Evolutionary conservation across 2,888 invertebrate genomes (phyloP).

Genomic region (Agriotes lineatus): DNA sequence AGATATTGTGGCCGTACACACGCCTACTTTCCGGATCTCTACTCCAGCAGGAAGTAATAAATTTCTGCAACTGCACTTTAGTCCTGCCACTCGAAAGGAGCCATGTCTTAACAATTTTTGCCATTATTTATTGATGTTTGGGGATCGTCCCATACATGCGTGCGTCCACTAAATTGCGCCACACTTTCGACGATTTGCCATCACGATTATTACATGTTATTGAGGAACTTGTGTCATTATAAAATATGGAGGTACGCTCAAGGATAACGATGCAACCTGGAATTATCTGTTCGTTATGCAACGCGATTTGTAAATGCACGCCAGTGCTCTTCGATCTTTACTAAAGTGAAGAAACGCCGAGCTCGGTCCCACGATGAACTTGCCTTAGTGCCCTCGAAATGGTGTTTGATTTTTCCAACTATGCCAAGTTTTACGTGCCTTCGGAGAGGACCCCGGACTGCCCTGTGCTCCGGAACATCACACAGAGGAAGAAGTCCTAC

Average conservation of each 20-base stretch:
- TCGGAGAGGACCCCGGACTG: conserved; percentile 9
- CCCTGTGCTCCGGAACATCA: conserved; percentile 28
- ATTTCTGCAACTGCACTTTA: too few species aligned
- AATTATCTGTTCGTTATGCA: conserved; percentile 40
- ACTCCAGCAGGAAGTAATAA: background rate
- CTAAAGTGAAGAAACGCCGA: conserved; percentile 15
- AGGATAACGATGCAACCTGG: conserved; percentile 39
- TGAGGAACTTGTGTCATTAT: conserved; percentile 35
- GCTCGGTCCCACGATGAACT: conserved; percentile 24
- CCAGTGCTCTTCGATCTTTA: conserved; percentile 25
- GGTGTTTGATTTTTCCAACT: conserved; percentile 43
- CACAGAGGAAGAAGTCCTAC: conserved; percentile 29
- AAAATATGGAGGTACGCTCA: conserved; percentile 39
- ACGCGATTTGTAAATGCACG: conserved; percentile 22
- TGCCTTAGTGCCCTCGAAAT: conserved; percentile 33
- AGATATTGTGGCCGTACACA: background rate
- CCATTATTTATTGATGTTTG: too few species aligned
- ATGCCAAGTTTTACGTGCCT: conserved; percentile 38
- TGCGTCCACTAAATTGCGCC: too few species aligned
- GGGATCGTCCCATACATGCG: too few species aligned
- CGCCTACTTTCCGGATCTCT: background rate
- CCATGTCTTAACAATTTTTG: too few species aligned
- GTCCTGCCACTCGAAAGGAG: too few species aligned
- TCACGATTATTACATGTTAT: conserved; percentile 33
- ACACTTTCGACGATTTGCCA: conserved; percentile 10